Conservation (phyloP, 2,113 vertebrate species). For the Rattus rattus region DNA sequence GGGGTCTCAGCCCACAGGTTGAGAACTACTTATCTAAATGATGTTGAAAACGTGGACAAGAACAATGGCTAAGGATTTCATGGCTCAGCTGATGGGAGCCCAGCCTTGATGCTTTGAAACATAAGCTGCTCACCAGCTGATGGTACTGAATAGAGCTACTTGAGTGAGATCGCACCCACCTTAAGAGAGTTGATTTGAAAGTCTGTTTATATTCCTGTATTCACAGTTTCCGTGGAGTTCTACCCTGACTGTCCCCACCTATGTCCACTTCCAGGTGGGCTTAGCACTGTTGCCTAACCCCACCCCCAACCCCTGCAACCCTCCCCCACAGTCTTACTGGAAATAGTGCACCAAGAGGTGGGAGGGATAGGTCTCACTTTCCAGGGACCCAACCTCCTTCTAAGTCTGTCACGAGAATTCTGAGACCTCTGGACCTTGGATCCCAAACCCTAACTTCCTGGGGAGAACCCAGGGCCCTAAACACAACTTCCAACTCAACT, state of each 20-base stretch:
- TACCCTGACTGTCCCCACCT: not conserved
- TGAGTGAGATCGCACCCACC: not conserved
- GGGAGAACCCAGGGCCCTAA: not conserved
- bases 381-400: not conserved
- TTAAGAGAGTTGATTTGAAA: not conserved
- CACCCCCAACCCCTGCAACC: too few species aligned
- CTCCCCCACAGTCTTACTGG: not conserved
- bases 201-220: not conserved
- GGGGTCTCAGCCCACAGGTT: not conserved
- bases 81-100: not conserved
- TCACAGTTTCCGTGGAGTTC: not conserved
- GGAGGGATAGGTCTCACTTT: not conserved
- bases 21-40: not conserved
- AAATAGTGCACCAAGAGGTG: not conserved
- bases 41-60: not conserved
- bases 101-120: not conserved
- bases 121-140: not conserved
- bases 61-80: not conserved
- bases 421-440: not conserved
- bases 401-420: not conserved
- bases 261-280: not conserved
- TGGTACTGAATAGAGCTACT: not conserved
- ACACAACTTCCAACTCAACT: not conserved
- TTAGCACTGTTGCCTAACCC: not conserved
- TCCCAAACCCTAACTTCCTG: not conserved